Conservation (phyloP, 2,888 invertebrate species). For the Drepana falcataria region DNA sequence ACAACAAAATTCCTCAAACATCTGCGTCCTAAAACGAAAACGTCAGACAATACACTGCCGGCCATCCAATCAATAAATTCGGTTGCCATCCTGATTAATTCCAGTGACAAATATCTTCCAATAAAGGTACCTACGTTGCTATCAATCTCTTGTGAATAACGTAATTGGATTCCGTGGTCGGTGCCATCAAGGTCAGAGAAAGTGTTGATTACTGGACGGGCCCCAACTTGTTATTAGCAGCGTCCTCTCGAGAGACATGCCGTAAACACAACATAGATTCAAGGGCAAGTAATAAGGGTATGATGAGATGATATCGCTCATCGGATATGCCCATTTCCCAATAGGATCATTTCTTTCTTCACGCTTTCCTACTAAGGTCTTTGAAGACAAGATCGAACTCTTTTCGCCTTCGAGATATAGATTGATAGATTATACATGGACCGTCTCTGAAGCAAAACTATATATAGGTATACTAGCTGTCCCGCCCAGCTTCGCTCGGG, state of each 20-base stretch:
- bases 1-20: too few relatives aligned
- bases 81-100: conserved; percentile 35
- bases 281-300: not conserved
- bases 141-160: conserved; percentile 57
- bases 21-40: too few relatives aligned
- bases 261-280: not conserved
- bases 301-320: not conserved
- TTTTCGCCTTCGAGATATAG: too few relatives aligned
- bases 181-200: conserved; percentile 31
- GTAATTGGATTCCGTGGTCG: conserved; percentile 52
- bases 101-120: conserved; percentile 48
- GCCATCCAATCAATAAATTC: conserved; percentile 22
- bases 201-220: conserved; percentile 4
- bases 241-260: not conserved
- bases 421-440: too few relatives aligned
- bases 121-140: conserved; percentile 37
- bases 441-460: too few relatives aligned
- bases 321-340: too few relatives aligned
- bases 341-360: too few relatives aligned
- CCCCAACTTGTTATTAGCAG: conserved; percentile 2
- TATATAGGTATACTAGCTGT: too few relatives aligned
- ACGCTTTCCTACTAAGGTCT: too few relatives aligned
- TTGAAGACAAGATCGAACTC: too few relatives aligned
- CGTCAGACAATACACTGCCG: not conserved
- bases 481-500: too few relatives aligned